phyloP scores from a whole-genome alignment of 2,797 vertebrate species.

The Adrianichthys oophorus region DNA sequence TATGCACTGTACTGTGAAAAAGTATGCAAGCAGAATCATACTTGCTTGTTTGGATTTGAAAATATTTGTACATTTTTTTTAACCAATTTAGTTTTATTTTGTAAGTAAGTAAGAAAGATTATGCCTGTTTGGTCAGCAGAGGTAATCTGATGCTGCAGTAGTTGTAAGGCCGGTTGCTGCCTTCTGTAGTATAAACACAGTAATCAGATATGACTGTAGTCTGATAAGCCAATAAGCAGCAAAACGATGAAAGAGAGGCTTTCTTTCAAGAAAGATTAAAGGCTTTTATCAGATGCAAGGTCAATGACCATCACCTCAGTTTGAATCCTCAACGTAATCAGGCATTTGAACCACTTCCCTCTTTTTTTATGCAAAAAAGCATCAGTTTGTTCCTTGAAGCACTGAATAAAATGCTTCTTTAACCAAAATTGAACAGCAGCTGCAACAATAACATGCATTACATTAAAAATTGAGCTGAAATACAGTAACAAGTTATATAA shows the following conservation, averaged over 20 bases:
- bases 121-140: not conserved
- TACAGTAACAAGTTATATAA: too few species aligned
- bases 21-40: constrained; percentile 19
- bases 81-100: not conserved
- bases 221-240: constrained; percentile 3
- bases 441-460: not conserved
- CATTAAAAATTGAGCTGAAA: too few species aligned
- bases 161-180: not conserved
- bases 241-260: constrained; percentile 16
- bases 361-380: constrained; percentile 11
- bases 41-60: not conserved
- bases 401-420: constrained; percentile 6
- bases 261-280: not conserved
- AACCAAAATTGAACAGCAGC: constrained; percentile 7
- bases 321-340: constrained; percentile 16
- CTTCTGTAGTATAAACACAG: constrained; percentile 10
- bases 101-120: not conserved
- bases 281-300: constrained; percentile 4
- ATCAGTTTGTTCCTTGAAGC: not conserved
- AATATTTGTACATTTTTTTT: constrained; percentile 12
- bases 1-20: constrained; percentile 19
- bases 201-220: constrained; percentile 16
- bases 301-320: constrained; percentile 18
- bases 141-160: not conserved
- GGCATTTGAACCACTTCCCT: constrained; percentile 5